Conservation (phyloP, 2,113 vertebrate genomes). For the Arothron firmamentum region DNA sequence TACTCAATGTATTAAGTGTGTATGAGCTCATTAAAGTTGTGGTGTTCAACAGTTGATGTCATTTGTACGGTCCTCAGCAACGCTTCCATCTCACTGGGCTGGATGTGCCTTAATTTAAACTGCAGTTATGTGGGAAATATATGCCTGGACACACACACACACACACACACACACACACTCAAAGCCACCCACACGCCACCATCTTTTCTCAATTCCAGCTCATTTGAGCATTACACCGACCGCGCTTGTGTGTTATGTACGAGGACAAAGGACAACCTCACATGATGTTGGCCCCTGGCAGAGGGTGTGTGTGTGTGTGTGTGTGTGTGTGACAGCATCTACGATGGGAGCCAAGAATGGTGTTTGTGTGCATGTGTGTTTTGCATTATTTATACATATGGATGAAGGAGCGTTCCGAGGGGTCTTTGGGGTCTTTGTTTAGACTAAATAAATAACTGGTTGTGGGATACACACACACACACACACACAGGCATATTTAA, state of each 20-base stretch:
- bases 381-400: conserved; percentile 53
- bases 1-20: conserved; percentile 1
- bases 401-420: conserved; percentile 24
- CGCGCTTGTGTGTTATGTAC: conserved; percentile 23
- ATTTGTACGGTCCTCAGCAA: conserved; percentile 19
- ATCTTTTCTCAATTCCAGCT: conserved; percentile 41
- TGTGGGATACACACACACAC: conserved; percentile 11
- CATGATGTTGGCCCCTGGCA: conserved; percentile 21
- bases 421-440: conserved; percentile 31
- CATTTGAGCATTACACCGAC: conserved; percentile 20
- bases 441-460: conserved; percentile 41
- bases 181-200: conserved; percentile 15
- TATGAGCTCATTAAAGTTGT: background rate
- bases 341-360: conserved; percentile 21
- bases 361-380: conserved; percentile 42
- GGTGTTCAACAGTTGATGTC: conserved; percentile 11
- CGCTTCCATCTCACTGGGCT: conserved; percentile 23
- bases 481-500: background rate
- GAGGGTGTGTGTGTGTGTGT: conserved; percentile 1
- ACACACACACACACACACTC: background rate
- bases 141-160: conserved; percentile 2
- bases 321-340: conserved; percentile 15
- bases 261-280: conserved; percentile 28
- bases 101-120: conserved; percentile 13
- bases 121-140: conserved; percentile 8